Evolutionary conservation across 2,797 vertebrate species (phyloP).

Genomic region (Rhynchonycteris naso): DNA sequence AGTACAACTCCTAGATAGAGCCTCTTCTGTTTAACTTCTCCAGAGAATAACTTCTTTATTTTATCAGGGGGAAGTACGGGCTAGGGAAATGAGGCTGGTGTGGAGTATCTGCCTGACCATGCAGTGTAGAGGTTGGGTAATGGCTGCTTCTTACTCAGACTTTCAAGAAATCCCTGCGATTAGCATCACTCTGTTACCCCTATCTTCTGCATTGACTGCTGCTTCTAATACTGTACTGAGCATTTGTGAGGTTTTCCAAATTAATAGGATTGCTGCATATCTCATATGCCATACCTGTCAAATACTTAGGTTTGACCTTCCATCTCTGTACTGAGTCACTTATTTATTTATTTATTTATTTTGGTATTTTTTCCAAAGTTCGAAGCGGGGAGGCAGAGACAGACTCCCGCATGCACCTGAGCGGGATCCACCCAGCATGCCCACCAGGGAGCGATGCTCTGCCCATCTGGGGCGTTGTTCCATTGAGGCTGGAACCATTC

Average conservation of each 20-base stretch:
- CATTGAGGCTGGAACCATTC: accelerated
- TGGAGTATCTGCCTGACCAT: neutral
- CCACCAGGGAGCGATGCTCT: too few relatives aligned
- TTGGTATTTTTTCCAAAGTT: too few relatives aligned
- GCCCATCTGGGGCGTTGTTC: too few relatives aligned
- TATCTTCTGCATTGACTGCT: neutral
- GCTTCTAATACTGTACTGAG: neutral
- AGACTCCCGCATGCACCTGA: too few relatives aligned
- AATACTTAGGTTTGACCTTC: neutral
- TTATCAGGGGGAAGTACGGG: neutral
- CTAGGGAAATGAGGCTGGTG: too few relatives aligned
- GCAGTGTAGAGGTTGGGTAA: neutral
- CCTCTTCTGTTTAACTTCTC: neutral
- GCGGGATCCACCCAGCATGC: too few relatives aligned
- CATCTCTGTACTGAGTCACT: neutral
- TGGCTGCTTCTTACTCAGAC: neutral
- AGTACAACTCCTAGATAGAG: neutral
- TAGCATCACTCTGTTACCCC: neutral
- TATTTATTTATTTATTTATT: too few relatives aligned
- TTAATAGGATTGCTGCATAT: neutral
- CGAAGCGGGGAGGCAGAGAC: too few relatives aligned
- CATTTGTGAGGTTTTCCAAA: neutral
- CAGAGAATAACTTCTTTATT: neutral
- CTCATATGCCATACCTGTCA: neutral
- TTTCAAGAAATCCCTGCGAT: neutral